Evolutionary conservation across 2,113 vertebrate genomes (phyloP), one percentile per base, ranked within the genome.

Genomic region (Megaceryle maxima): DNA sequence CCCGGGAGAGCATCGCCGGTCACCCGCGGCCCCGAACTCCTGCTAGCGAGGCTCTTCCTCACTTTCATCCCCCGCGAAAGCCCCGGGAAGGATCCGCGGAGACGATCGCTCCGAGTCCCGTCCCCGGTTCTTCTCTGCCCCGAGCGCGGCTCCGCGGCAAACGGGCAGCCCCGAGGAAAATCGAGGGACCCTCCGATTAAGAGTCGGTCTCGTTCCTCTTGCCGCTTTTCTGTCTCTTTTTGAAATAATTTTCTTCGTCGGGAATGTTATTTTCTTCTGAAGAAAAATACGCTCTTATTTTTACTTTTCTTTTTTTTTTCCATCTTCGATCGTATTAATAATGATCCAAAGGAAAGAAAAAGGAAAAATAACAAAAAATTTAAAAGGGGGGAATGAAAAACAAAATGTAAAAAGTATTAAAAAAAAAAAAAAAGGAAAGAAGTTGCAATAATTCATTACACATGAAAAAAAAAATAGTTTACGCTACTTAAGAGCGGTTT

Each of bases 21-120:
- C 0, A 0, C 8, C 31, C 18, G 8, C 6, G 1, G 8, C 21
- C 35, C 50, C 28, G 3, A 46, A 0, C 2, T 15, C 18, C 64
- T 24, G 35, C 39, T 14, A 26, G 5, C 2, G 46, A 48, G 39
- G 33, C 3, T 80, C 9, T 64, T 35, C 20, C 67, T 63, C 29
- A 1, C 29, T 73, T 88, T 81, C 39, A 13, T 13, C 10, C 26
- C 20, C 10, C 3, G 16, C 10, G 20, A 48, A 67, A 74, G 6
- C 22, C 16, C 35, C 13, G 3, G 9, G 67, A 66, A 68, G 35
- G 12, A 70, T 18, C 18, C 3, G 15, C 17, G 13, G 39, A 85
- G 72, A 43, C 24, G 24, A 31, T 39, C 8, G 10, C 13, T 12
- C 50, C 26, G 4, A 87, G 17, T 19, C 7, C 25, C 33, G 10